Percentiles rank a stretch among this genome's conserved stretches.
These are phyloP conservation scores for Tyria jacobaeae DNA, from an alignment of 2,888 invertebrate genomes.

Conservation along the genomic window DNA sequence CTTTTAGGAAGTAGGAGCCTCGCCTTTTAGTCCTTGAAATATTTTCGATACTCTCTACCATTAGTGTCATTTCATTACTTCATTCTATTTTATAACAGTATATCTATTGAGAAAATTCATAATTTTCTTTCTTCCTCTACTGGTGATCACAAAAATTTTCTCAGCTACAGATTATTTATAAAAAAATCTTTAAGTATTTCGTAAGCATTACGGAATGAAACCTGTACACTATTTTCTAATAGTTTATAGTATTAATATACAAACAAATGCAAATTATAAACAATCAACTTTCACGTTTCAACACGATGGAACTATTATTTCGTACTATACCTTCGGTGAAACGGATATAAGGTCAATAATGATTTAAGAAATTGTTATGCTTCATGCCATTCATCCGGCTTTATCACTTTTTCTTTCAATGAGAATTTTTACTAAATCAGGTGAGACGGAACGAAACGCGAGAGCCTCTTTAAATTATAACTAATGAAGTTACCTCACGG, in stretches of 20 bases:
- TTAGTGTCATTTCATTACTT: neutral
- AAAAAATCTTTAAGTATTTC: neutral
- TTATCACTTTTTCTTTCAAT: neutral
- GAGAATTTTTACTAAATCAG: neutral
- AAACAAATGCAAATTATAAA: conserved; percentile 22
- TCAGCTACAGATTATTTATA: neutral
- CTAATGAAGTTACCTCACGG: neutral
- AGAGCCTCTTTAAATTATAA: neutral
- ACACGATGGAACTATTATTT: conserved; percentile 38
- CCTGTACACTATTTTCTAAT: conserved; percentile 7
- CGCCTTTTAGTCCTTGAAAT: neutral
- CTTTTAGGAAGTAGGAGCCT: neutral
- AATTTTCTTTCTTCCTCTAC: no score
- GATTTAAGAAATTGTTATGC: conserved; percentile 16
- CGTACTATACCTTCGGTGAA: conserved; percentile 14
- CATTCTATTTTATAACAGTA: no score
- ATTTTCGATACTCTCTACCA: neutral
- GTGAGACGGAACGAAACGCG: neutral
- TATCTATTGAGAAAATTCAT: no score
- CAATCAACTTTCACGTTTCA: conserved; percentile 24
- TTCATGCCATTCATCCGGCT: conserved; percentile 11
- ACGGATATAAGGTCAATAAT: conserved; percentile 27
- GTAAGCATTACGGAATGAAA: neutral
- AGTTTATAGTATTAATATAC: conserved; percentile 12
- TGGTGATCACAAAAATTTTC: no score